Conservation (phyloP, 2,113 vertebrate species). For the Caranx ignobilis region DNA sequence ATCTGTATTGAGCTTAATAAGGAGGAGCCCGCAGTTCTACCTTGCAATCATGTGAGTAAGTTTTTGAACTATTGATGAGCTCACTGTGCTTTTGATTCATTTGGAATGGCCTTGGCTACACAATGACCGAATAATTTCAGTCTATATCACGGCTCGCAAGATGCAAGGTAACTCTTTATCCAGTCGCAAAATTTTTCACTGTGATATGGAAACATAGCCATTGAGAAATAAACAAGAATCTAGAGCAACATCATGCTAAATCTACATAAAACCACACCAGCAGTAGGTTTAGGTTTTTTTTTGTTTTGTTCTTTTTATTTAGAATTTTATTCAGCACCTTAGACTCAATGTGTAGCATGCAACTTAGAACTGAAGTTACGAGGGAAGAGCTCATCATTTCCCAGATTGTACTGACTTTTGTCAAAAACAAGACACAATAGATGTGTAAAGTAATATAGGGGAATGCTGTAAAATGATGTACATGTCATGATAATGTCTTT, state of each 20-base stretch:
- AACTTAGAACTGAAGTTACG: constrained; percentile 66
- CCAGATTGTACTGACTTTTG: constrained; percentile 77
- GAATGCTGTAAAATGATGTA: constrained; percentile 89
- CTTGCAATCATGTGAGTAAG: background rate
- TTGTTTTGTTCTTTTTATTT: constrained; percentile 35
- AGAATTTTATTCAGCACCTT: constrained; percentile 82
- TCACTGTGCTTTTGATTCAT: constrained; percentile 29
- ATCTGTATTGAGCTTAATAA: constrained; percentile 16
- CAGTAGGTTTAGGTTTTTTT: constrained; percentile 47
- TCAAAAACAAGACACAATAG: constrained; percentile 55
- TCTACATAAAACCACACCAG: constrained; percentile 57
- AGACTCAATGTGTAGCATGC: constrained; percentile 82
- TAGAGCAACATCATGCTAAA: constrained; percentile 15
- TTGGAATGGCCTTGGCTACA: constrained; percentile 35
- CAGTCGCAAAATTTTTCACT: constrained; percentile 51
- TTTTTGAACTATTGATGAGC: constrained; percentile 12
- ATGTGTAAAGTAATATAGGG: constrained; percentile 79
- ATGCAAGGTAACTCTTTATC: constrained; percentile 23
- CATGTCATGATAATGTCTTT: constrained; percentile 81
- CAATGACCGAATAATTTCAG: background rate
- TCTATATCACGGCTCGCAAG: constrained; percentile 12
- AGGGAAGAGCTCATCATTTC: constrained; percentile 66
- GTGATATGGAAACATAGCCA: constrained; percentile 68
- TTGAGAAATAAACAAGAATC: constrained; percentile 26
- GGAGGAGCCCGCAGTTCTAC: background rate